These are phyloP conservation scores for Deroptyus accipitrinus DNA, from an alignment of 2,113 vertebrate genomes.

Conservation along the genomic window DNA sequence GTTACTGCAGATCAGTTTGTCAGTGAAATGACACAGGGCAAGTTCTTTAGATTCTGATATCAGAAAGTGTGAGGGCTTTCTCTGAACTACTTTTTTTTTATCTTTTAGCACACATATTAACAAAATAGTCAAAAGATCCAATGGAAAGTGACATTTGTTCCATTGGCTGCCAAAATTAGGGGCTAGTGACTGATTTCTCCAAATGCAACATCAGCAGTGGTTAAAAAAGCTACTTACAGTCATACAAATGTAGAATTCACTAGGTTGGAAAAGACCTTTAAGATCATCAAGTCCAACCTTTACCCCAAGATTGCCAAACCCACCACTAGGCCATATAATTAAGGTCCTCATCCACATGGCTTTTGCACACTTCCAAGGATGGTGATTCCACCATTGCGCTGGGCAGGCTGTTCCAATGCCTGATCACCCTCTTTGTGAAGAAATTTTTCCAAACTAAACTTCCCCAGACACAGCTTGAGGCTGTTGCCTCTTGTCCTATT, in stretches of 20 bases:
- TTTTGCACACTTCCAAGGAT: neutral
- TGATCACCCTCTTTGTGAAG: neutral
- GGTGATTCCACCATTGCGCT: neutral
- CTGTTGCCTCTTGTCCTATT: neutral
- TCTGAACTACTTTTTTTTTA: neutral
- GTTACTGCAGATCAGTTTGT: neutral
- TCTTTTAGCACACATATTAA: neutral
- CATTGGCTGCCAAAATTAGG: neutral
- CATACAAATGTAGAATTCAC: neutral
- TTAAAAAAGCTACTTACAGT: neutral
- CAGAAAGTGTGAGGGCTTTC: neutral
- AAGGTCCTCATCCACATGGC: neutral
- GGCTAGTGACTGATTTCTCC: neutral
- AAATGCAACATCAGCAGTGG: neutral
- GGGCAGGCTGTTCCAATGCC: neutral
- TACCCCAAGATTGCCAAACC: neutral
- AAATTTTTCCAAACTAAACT: neutral
- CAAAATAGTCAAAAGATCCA: neutral
- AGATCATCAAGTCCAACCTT: neutral
- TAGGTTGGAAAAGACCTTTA: neutral
- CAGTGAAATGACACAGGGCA: neutral
- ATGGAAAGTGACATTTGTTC: neutral
- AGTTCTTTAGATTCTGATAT: neutral
- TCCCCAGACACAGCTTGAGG: neutral
- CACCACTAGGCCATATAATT: neutral